A percentile compares a stretch with the other conserved stretches of the same genome.
phyloP scores from a whole-genome alignment of 1,140 invertebrate genomes.

The Ostrea denselamellosa region DNA sequence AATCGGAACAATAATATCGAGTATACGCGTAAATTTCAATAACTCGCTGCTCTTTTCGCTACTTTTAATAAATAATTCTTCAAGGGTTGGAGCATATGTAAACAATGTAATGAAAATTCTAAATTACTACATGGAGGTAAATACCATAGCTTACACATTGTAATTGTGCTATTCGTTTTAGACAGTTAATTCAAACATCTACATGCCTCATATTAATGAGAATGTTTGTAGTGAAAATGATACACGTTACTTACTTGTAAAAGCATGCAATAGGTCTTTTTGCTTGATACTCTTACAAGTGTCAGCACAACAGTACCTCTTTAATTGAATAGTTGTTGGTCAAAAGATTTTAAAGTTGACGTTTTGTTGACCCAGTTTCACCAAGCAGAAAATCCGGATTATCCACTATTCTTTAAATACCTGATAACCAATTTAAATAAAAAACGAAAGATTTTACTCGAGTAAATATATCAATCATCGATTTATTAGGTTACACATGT shows the following conservation, averaged over 20 bases:
- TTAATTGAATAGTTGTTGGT: background rate
- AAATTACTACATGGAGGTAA: too few relatives aligned
- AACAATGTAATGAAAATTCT: too few relatives aligned
- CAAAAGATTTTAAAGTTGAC: background rate
- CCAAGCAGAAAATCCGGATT: conserved; percentile 12
- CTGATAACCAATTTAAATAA: background rate
- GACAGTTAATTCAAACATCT: background rate
- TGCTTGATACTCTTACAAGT: background rate
- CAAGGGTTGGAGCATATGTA: too few relatives aligned
- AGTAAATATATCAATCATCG: too few relatives aligned
- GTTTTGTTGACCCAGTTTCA: background rate
- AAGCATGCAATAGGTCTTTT: background rate
- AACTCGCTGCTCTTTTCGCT: too few relatives aligned
- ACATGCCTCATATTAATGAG: background rate
- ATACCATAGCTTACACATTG: too few relatives aligned
- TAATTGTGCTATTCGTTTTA: too few relatives aligned
- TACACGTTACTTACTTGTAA: background rate
- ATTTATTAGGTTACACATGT: too few relatives aligned
- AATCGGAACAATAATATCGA: too few relatives aligned
- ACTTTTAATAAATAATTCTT: too few relatives aligned
- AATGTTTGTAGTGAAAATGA: background rate
- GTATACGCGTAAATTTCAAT: too few relatives aligned
- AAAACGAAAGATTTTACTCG: too few relatives aligned
- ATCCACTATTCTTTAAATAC: background rate
- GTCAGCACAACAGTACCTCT: background rate